Evolutionary conservation across 2,113 vertebrate genomes (phyloP).

Genomic region (Scartelaos histophorus): DNA sequence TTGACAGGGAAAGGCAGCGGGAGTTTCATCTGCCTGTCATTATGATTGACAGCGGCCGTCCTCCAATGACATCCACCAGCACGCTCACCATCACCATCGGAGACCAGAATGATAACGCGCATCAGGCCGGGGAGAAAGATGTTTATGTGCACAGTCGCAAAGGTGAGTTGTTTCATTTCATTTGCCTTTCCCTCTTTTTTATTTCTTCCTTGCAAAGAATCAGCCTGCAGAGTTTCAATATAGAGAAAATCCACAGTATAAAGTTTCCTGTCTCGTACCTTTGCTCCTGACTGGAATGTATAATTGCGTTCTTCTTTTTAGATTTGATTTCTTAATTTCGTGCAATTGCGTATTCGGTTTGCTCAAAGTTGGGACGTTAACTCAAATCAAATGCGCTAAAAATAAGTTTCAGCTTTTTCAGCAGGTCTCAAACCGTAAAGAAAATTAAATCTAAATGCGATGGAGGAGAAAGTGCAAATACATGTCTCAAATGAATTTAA

Average conservation of each 20-base stretch:
- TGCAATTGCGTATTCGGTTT: too few species aligned
- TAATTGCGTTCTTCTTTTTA: constrained; percentile 32
- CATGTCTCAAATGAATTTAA: too few species aligned
- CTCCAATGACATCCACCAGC: constrained; percentile 83
- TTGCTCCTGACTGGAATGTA: constrained; percentile 50
- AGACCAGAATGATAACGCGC: constrained; percentile 88
- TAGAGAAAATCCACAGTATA: constrained; percentile 32
- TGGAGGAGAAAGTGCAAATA: too few species aligned
- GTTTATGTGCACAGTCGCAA: constrained; percentile 79
- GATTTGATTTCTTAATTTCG: not conserved
- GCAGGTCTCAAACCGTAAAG: too few species aligned
- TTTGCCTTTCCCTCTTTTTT: constrained; percentile 20
- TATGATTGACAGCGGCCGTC: constrained; percentile 84
- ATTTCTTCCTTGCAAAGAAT: constrained; percentile 7
- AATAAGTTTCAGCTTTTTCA: too few species aligned
- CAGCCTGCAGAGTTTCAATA: constrained; percentile 9
- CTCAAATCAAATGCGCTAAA: too few species aligned
- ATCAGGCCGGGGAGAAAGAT: constrained; percentile 83
- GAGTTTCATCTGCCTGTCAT: constrained; percentile 81
- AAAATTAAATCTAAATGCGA: too few species aligned
- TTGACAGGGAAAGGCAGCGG: constrained; percentile 86
- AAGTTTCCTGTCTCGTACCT: constrained; percentile 39
- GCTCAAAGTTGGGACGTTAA: too few species aligned
- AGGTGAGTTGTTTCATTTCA: constrained; percentile 73
- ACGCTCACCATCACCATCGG: constrained; percentile 84